Percentiles rank a stretch among this genome's conserved stretches.
Conservation (phyloP, 2,888 invertebrate genomes). For the Rhagonycha fulva region DNA sequence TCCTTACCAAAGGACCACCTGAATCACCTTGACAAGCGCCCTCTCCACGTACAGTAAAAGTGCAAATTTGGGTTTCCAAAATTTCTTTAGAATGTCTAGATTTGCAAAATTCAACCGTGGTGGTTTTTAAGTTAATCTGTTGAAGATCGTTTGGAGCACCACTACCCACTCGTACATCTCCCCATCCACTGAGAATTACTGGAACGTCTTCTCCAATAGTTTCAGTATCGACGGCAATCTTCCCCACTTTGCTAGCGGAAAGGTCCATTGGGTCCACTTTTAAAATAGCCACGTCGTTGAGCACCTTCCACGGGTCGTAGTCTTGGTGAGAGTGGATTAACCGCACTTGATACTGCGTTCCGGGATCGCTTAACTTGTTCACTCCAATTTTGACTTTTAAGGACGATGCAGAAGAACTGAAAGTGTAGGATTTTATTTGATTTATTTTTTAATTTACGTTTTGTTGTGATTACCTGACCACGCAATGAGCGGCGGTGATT, state of each 20-base stretch:
- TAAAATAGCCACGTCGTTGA: not conserved
- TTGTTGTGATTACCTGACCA: constrained; percentile 11
- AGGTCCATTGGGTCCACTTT: constrained; percentile 19
- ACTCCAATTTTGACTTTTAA: not conserved
- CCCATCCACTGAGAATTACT: constrained; percentile 29
- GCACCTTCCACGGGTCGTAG: not conserved
- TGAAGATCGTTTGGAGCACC: constrained; percentile 60
- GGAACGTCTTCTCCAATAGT: constrained; percentile 14
- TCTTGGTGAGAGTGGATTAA: not conserved
- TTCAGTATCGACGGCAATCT: constrained; percentile 17
- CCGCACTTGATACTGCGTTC: not conserved
- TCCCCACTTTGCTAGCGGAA: constrained; percentile 9
- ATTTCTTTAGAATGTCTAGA: constrained; percentile 40
- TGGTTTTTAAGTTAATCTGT: constrained; percentile 57
- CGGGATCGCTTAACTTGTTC: not conserved
- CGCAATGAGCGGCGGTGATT: constrained; percentile 43
- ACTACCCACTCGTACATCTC: constrained; percentile 43
- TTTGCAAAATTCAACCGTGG: constrained; percentile 58
- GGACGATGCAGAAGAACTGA: not conserved
- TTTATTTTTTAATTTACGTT: not conserved
- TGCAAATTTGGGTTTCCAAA: constrained; percentile 61
- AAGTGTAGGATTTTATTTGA: not conserved
- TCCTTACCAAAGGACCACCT: constrained; percentile 57
- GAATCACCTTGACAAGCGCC: constrained; percentile 64
- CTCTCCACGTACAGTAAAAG: constrained; percentile 62